phyloP scores from a whole-genome alignment of 2,888 invertebrate species.

The Teleogryllus oceanicus region DNA sequence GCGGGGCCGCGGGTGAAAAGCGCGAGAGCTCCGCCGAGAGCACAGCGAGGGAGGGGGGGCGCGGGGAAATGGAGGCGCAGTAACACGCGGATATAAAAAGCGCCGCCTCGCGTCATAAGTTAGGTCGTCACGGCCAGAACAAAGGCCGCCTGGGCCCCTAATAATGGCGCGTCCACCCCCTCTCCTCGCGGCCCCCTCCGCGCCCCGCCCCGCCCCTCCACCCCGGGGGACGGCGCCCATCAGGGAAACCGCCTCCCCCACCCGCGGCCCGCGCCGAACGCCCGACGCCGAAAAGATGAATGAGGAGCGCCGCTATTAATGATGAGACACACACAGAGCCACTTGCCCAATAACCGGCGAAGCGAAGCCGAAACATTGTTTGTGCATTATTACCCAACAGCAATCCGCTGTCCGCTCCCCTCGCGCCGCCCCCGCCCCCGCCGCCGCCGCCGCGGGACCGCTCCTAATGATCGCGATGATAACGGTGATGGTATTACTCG shows the following conservation, averaged over 20 bases:
- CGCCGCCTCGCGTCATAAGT: background rate
- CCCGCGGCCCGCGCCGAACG: background rate
- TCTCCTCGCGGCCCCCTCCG: background rate
- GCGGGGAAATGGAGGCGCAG: constrained; percentile 5
- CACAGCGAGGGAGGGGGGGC: background rate
- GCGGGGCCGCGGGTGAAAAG: too few relatives aligned
- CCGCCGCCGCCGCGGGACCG: background rate
- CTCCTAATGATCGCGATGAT: background rate
- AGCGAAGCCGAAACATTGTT: constrained; percentile 27
- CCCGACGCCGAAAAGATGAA: background rate
- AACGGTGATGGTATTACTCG: background rate
- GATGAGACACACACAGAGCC: background rate
- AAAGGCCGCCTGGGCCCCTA: background rate
- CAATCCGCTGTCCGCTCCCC: background rate
- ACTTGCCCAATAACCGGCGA: constrained; percentile 23
- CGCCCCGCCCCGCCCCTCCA: background rate
- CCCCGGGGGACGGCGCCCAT: background rate
- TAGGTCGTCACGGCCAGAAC: constrained; percentile 18
- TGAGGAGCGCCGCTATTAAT: background rate
- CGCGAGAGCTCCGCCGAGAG: too few relatives aligned
- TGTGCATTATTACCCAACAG: constrained; percentile 27
- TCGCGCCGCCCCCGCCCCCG: background rate
- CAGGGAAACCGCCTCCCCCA: background rate
- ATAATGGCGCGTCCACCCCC: background rate
- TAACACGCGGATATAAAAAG: constrained; percentile 18